Base-by-base conservation (phyloP, 2,797 vertebrate genomes). In the Pterois miles region DNA sequence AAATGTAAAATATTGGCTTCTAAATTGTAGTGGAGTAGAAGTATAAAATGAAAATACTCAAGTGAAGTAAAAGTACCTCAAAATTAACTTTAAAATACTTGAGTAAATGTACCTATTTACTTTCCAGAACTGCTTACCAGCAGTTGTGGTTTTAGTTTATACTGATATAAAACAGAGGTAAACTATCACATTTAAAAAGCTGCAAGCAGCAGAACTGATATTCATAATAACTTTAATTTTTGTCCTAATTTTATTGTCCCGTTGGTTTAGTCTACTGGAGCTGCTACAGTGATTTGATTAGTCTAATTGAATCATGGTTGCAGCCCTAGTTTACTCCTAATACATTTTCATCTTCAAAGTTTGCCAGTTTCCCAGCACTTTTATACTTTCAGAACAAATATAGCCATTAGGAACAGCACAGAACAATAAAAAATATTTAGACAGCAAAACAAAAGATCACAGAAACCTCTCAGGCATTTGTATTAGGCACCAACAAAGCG, bases 371-470 rank as follows among this genome's bases (percentile, higher is more conserved):
- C n/a, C 29, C 57, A 56, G 27, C 25, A 33, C 36, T 52, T 50
- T 53, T 27, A 50, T 25, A 25, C 12, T 31, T 38, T 48, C 12
- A 27, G 50, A 59, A 22, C 27, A 65, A 67, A 78, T 9, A 4
- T 22, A 70, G 69, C 40, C 16, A 43, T 60, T 58, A 62, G 20
- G 34, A 69, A 67, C n/a, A 14, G 68, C n/a, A 25, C 7, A 31
- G 65, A 71, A 72, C 20, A 50, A 76, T 4, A 36, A 27, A 5
- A 14, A 22, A 16, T 23, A 66, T 25, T 25, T 52, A 65, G 53
- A 67, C 59, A 33, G 60, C n/a, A 36, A 33, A 40, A 63, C 77
- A 80, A 78, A 75, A 76, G 33, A 66, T 70, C 63, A 68, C 4
- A 52, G 31, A 70, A 74, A 48, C 36, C 73, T 70, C 64, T 12